Percentiles rank a stretch among this genome's conserved stretches.
These are phyloP conservation scores for Strigamia transsilvanica DNA, from an alignment of 2,888 invertebrate genomes.

Conservation along the genomic window DNA sequence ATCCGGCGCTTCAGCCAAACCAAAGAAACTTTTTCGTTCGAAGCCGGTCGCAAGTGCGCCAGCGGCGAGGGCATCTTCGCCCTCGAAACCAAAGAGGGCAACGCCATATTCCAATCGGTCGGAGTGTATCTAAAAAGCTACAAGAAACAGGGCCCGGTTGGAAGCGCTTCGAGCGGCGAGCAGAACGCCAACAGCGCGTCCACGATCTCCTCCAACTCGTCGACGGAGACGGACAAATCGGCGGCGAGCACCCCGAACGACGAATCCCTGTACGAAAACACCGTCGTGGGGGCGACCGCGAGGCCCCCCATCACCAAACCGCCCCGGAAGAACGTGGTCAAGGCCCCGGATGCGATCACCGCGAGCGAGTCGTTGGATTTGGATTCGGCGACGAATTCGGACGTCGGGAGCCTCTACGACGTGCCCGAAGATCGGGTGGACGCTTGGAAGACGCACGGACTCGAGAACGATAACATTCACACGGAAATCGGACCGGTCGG, in stretches of 20 bases:
- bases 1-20: conserved; percentile 61
- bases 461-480: conserved; percentile 54
- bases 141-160: conserved; percentile 51
- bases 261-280: conserved; percentile 51
- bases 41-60: conserved; percentile 62
- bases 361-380: not conserved
- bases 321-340: conserved; percentile 51
- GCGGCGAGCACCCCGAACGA: too few relatives aligned
- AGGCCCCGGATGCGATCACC: not conserved
- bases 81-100: conserved; percentile 53
- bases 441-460: conserved; percentile 56
- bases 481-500: conserved; percentile 29
- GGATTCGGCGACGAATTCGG: conserved; percentile 5
- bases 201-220: not conserved
- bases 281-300: conserved; percentile 34
- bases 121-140: conserved; percentile 50
- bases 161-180: too few relatives aligned
- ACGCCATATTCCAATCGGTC: conserved; percentile 55
- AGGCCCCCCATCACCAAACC: conserved; percentile 55
- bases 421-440: conserved; percentile 53
- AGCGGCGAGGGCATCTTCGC: conserved; percentile 61
- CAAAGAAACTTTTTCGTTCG: conserved; percentile 60
- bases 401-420: conserved; percentile 41
- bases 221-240: not conserved
- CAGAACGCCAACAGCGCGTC: too few relatives aligned